Conservation (phyloP, 2,888 invertebrate species). For the Chrysina gloriosa region DNA sequence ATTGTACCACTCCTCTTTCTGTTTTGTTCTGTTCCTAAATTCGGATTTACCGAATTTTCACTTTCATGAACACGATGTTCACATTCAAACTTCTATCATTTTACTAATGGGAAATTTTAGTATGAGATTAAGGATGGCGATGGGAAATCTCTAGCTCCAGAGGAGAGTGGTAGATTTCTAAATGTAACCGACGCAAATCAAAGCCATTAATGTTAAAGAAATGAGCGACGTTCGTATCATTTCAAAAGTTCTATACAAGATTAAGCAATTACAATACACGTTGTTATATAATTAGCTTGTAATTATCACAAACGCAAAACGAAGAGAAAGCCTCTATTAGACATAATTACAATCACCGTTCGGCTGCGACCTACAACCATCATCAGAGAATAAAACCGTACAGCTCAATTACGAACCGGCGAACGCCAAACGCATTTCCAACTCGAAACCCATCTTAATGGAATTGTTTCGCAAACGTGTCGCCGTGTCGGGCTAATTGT, state of each 20-base stretch:
- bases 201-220: no score
- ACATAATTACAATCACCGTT: background rate
- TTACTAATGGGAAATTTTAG: no score
- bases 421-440: background rate
- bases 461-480: slow-evolving; percentile 6
- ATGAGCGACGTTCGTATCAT: background rate
- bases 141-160: no score
- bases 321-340: background rate
- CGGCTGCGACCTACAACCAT: background rate
- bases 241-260: background rate
- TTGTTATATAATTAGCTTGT: background rate
- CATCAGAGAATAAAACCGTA: background rate
- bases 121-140: no score
- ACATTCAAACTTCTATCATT: no score
- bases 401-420: background rate
- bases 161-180: no score
- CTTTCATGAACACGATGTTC: no score
- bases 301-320: background rate
- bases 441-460: background rate
- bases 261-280: background rate
- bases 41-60: no score
- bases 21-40: no score
- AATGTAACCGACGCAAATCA: no score
- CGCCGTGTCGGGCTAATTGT: background rate
- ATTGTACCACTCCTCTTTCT: no score